Evolutionary conservation across 2,113 vertebrate species (phyloP), one percentile per base, ranked within the genome.

Genomic region (Coturnix japonica): DNA sequence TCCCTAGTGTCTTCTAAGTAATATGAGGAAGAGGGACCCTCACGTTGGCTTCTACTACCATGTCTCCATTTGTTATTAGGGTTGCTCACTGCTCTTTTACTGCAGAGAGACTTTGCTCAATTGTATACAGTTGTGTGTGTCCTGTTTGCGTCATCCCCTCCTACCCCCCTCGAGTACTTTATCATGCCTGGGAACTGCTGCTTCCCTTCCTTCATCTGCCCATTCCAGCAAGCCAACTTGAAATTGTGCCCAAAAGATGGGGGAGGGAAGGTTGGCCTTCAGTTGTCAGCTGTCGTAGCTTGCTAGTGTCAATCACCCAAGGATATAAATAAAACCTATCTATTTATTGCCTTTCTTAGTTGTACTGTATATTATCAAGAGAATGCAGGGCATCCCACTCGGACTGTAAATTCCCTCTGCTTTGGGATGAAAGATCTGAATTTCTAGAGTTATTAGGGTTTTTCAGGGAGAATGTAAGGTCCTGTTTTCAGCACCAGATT

Each of bases 281-380:
- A 9, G 54, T 79, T 89, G 54, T 91, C 97, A 97, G 96, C 97
- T 97, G 97, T 97, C 91, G 56, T 87, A 88, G 75, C 90, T 93
- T 91, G 84, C 90, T 67, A 25, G 18, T 93, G 95, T 96, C 97
- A 96, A 83, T 97, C 82, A 93, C 43, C 13, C 51, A 19, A 75
- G 66, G 92, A 92, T 96, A 97, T 95, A 97, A 97, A 97, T 97
- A 97, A 92, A 73, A 19, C 17, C 2, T 49, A 81, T 90, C 88
- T 90, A 91, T 95, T 95, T 92, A 91, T 76, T 86, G 79, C 70
- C 72, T 91, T 85, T 88, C 92, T 85, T 90, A 93, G 33, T 82
- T 94, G 86, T 46, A 51, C 61, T 91, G 0, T 87, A 47, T 26
- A 37, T 82, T 91, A 90, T 80, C 63, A 89, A 76, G 83, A 86